phyloP scores from a whole-genome alignment of 2,888 invertebrate species.

The Pachycephus smyrnensis region DNA sequence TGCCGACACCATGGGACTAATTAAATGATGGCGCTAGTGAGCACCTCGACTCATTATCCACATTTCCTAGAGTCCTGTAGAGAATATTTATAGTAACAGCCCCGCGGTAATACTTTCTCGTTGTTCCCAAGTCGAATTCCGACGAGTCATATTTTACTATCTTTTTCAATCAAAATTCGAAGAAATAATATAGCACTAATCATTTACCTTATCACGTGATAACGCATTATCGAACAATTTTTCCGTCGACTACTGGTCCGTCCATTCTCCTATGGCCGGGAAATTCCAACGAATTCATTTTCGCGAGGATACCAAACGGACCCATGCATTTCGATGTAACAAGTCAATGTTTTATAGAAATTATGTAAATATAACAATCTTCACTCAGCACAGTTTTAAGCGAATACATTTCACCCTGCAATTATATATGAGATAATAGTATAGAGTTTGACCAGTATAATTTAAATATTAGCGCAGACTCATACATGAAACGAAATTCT shows the following conservation, averaged over 20 bases:
- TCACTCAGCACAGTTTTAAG: not conserved
- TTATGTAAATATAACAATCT: not conserved
- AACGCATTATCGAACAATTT: not conserved
- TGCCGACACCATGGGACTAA: not conserved
- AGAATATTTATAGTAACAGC: not conserved
- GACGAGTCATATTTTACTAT: not conserved
- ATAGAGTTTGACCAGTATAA: not conserved
- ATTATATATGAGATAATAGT: not conserved
- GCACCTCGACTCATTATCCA: not conserved
- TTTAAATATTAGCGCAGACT: not conserved
- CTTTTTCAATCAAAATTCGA: not conserved
- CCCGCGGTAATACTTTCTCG: not conserved
- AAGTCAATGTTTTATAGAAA: not conserved
- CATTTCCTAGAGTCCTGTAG: not conserved
- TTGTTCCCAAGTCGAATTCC: not conserved
- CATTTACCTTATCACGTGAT: not conserved
- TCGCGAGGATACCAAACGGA: not conserved
- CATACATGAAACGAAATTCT: not conserved
- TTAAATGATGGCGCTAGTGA: not conserved
- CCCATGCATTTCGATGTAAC: not conserved
- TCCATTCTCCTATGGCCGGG: not conserved
- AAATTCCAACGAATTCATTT: not conserved
- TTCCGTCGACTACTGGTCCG: not conserved
- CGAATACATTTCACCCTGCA: not conserved
- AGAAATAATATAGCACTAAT: not conserved